These are phyloP conservation scores for Gobionotothen gibberifrons DNA, from an alignment of 2,797 vertebrate genomes.

Conservation along the genomic window DNA sequence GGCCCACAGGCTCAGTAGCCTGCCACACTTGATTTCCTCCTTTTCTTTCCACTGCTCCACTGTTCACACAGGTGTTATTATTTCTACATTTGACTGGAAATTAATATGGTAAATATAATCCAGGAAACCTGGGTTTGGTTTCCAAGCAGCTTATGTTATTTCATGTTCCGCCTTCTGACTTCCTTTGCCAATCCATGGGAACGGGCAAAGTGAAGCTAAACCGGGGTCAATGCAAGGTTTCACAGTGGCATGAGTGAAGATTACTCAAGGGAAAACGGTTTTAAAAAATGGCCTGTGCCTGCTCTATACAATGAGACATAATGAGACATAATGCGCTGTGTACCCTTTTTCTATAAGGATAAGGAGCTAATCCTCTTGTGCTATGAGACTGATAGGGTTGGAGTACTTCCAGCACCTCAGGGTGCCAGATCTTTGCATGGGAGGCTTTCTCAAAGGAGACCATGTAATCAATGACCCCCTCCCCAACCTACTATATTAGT, in stretches of 20 bases:
- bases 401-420: conserved; percentile 62
- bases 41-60: conserved; percentile 43
- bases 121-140: conserved; percentile 67
- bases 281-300: conserved; percentile 37
- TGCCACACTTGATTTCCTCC: conserved; percentile 46
- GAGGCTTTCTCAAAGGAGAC: conserved; percentile 53
- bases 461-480: conserved; percentile 52
- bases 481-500: conserved; percentile 24
- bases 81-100: conserved; percentile 57
- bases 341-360: conserved; percentile 62
- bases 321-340: conserved; percentile 57
- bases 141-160: conserved; percentile 56
- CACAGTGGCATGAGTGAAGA: conserved; percentile 39
- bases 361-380: conserved; percentile 69
- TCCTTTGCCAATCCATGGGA: conserved; percentile 54
- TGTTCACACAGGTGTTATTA: conserved; percentile 54
- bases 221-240: conserved; percentile 60
- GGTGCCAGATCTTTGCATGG: conserved; percentile 51
- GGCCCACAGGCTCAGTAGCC: conserved; percentile 22
- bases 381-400: conserved; percentile 66
- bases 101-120: conserved; percentile 66
- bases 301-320: conserved; percentile 56
- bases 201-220: conserved; percentile 47
- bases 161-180: conserved; percentile 39
- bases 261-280: conserved; percentile 48